Base-by-base conservation (phyloP, 2,113 vertebrate species). In the Pygoscelis adeliae region DNA sequence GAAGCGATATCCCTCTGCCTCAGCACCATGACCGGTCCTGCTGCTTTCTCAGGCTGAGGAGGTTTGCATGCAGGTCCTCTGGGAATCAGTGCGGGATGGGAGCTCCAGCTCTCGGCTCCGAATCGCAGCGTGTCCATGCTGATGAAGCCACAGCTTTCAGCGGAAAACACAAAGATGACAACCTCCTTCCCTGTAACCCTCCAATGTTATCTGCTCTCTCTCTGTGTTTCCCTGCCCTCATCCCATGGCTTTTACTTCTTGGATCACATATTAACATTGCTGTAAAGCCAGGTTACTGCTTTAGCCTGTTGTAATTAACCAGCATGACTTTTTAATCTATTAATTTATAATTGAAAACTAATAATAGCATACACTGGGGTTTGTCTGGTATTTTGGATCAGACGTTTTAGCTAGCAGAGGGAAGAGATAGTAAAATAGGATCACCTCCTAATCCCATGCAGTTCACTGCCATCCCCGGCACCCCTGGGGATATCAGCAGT, bases 121-220 rank as follows among this genome's bases (percentile, higher is more conserved):
- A 6, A 27, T 30, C 13, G 0, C 19, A 38, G 16, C 0, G 0
- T 50, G 67, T 36, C 73, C 6, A 0, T 14, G 46, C 22, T 44
- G 47, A 29, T 2, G 6, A 7, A 72, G 36, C 18, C 4, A 7
- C 1, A 0, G n/a, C 27, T 89, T 44, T 65, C 71, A 20, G n/a
- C 2, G 1, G 47, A 46, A 53, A 50, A 6, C 27, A 38, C 10
- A 10, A 5, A 32, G 46, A 22, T 34, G 42, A 12, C 21, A 56
- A 8, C 5, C 29, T 87, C 56, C 46, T 77, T 44, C 63, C 58
- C 30, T 56, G 8, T 2, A 32, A 47, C n/a, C 22, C n/a, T 62
- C 49, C 27, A 0, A 14, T 2, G 56, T 34, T 22, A 47, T 38
- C 34, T 25, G 9, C 20, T 52, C 36, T 15, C 44, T n/a, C n/a